Conservation (phyloP, 2,113 vertebrate species). For the Eudyptes chrysolophus region DNA sequence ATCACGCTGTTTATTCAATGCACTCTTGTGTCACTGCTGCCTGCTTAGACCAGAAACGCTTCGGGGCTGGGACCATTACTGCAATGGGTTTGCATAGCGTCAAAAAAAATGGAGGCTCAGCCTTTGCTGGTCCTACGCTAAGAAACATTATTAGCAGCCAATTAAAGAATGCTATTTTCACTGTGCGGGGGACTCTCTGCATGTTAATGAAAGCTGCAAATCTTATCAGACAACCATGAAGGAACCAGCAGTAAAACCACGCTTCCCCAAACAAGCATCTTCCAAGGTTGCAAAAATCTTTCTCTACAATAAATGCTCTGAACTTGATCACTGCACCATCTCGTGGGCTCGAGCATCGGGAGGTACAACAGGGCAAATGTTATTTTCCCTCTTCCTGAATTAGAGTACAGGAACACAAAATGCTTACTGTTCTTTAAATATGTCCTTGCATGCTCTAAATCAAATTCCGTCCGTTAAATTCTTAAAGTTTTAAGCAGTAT, state of each 20-base stretch:
- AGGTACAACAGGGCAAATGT: not conserved
- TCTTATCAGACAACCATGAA: not conserved
- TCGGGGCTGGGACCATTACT: not conserved
- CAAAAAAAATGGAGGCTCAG: not conserved
- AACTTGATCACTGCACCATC: not conserved
- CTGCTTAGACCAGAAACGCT: not conserved
- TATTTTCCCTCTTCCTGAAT: not conserved
- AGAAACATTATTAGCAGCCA: not conserved
- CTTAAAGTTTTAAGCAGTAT: not conserved
- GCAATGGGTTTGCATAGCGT: fast-evolving
- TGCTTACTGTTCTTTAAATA: not conserved
- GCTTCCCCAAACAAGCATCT: not conserved
- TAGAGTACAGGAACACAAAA: not conserved
- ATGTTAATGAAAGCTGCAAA: not conserved
- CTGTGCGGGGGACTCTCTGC: not conserved
- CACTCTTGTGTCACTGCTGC: not conserved
- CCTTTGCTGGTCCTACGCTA: not conserved
- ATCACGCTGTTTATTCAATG: not conserved
- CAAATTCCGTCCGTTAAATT: not conserved
- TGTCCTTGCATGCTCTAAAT: not conserved
- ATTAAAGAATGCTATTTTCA: not conserved
- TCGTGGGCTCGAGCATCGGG: not conserved
- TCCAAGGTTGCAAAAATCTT: not conserved
- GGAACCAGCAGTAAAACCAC: not conserved
- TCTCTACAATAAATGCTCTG: not conserved